Percentiles rank a stretch among this genome's conserved stretches.
Conservation (phyloP, 2,113 vertebrate genomes). For the Phaethornis superciliosus region DNA sequence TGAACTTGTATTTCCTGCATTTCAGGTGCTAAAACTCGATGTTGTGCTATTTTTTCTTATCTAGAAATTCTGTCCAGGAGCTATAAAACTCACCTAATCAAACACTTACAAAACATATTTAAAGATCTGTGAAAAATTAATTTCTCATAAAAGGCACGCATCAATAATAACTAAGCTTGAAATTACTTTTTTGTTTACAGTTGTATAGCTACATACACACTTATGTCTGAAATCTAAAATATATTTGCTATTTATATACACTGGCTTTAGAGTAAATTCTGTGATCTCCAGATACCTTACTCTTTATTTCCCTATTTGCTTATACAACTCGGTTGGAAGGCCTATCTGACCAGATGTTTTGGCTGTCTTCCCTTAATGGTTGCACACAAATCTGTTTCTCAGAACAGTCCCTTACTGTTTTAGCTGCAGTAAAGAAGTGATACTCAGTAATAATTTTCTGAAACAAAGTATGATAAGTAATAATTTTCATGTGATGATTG, state of each 20-base stretch:
- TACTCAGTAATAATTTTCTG: not conserved
- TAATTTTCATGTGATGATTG: not conserved
- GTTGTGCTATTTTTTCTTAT: not conserved
- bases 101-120: not conserved
- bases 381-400: not conserved
- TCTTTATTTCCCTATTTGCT: not conserved
- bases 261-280: not conserved
- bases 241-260: not conserved
- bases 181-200: not conserved
- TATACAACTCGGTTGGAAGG: rapidly evolving
- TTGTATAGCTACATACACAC: not conserved
- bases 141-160: not conserved
- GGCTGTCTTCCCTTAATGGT: not conserved
- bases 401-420: not conserved
- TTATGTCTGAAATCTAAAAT: not conserved
- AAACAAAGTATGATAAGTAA: not conserved
- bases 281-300: not conserved
- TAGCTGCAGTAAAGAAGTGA: not conserved
- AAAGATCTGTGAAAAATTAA: not conserved
- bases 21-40: not conserved
- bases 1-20: not conserved
- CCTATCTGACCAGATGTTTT: not conserved
- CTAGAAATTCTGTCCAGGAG: not conserved
- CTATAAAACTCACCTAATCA: not conserved
- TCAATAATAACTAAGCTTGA: not conserved